Evolutionary conservation across 2,113 vertebrate genomes (phyloP).

Genomic region (Spermophilus dauricus): DNA sequence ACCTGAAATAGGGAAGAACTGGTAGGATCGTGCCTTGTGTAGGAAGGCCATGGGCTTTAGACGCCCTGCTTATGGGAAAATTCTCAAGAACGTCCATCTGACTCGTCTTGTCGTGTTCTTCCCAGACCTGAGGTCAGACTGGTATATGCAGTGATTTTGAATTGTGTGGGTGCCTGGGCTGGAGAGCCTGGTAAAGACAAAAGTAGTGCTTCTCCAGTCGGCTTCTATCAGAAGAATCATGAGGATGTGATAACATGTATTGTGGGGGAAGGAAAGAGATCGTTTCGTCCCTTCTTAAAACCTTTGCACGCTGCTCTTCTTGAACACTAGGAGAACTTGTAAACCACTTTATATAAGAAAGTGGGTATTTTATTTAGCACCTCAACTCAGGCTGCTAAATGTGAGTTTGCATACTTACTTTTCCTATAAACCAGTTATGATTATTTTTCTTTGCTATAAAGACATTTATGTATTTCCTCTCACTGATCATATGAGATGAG

Average conservation of each 20-base stretch:
- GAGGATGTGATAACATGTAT: neutral
- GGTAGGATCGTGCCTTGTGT: neutral
- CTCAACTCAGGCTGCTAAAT: neutral
- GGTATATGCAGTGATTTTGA: neutral
- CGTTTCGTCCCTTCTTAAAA: neutral
- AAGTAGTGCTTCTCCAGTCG: rapidly evolving
- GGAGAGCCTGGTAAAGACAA: neutral
- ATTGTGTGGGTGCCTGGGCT: neutral
- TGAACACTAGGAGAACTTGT: neutral
- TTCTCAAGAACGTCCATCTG: neutral
- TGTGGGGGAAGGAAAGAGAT: neutral
- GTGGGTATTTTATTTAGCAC: neutral
- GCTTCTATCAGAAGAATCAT: neutral
- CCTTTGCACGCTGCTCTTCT: neutral
- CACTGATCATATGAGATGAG: neutral
- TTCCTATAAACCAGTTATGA: neutral
- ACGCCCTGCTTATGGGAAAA: neutral
- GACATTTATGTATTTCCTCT: neutral
- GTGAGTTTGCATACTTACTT: neutral
- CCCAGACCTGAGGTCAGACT: neutral
- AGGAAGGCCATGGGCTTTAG: neutral
- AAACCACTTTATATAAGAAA: neutral
- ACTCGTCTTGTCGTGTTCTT: neutral
- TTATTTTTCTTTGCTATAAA: neutral
- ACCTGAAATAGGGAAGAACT: neutral